A percentile compares a stretch with the other conserved stretches of the same genome.
Conservation (phyloP, 2,797 vertebrate species). For the Enteromius viviparus region DNA sequence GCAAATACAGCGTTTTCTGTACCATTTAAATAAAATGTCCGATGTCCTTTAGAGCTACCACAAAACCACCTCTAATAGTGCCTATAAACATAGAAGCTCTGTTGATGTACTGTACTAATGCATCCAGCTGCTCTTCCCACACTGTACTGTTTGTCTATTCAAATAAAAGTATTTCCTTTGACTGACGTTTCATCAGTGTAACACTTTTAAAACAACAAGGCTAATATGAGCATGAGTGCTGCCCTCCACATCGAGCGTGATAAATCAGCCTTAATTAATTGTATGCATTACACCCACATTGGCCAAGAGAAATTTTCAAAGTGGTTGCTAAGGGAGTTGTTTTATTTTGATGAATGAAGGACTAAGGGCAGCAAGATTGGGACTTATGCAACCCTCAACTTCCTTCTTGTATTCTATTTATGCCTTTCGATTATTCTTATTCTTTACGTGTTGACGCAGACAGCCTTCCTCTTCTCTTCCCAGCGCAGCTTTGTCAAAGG, state of each 20-base stretch:
- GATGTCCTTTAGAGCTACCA: background rate
- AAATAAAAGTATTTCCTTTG: constrained; percentile 26
- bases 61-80: background rate
- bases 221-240: constrained; percentile 22
- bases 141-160: constrained; percentile 3
- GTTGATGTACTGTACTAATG: background rate
- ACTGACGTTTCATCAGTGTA: constrained; percentile 30
- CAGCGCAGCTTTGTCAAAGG: constrained; percentile 18
- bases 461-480: constrained; percentile 20
- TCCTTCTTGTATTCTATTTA: constrained; percentile 22
- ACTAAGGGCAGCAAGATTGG: background rate
- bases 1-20: background rate
- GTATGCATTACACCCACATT: constrained; percentile 54
- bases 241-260: background rate
- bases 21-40: background rate
- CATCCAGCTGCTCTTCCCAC: background rate
- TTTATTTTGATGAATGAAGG: constrained; percentile 60
- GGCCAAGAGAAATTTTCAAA: constrained; percentile 43
- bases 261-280: constrained; percentile 56
- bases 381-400: constrained; percentile 10
- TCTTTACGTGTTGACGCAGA: background rate
- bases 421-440: background rate
- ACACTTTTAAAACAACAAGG: constrained; percentile 29
- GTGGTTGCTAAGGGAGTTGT: constrained; percentile 37
- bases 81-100: background rate